A percentile compares a stretch with the other conserved stretches of the same genome.
Evolutionary conservation across 2,113 vertebrate genomes (phyloP).

Genomic region (Benitochromis conjunctus): DNA sequence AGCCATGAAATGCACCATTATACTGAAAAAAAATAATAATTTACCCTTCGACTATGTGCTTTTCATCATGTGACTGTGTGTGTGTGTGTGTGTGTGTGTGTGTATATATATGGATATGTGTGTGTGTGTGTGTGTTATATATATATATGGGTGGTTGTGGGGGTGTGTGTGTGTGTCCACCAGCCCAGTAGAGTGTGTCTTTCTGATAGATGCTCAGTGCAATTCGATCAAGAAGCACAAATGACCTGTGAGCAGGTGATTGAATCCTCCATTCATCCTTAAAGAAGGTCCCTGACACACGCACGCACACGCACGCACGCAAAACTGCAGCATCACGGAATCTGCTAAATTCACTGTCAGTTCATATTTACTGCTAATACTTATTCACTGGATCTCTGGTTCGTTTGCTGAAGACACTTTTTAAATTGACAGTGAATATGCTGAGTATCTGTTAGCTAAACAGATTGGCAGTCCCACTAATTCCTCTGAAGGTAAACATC

Average conservation of each 20-base stretch:
- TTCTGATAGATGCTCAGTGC: slow-evolving; percentile 6
- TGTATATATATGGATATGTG: background rate
- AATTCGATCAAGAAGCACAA: slow-evolving; percentile 50
- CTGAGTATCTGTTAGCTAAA: background rate
- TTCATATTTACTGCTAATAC: background rate
- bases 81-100: background rate
- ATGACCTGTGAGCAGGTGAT: slow-evolving; percentile 42
- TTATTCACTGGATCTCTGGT: background rate
- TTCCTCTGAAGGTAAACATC: background rate
- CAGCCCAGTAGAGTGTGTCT: slow-evolving; percentile 23
- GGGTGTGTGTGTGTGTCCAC: background rate
- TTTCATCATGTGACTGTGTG: background rate
- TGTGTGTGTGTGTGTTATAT: background rate
- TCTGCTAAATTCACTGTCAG: background rate
- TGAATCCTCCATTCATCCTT: slow-evolving; percentile 35
- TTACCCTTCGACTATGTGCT: slow-evolving; percentile 20
- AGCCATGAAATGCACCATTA: slow-evolving; percentile 24
- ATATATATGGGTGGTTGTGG: too few species aligned
- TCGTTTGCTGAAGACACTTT: background rate
- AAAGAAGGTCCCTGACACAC: slow-evolving; percentile 1
- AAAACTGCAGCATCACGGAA: background rate
- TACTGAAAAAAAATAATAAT: slow-evolving; percentile 29
- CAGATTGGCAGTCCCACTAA: background rate
- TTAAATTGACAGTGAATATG: background rate
- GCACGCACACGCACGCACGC: background rate